Conservation (phyloP, 2,113 vertebrate genomes). For the Irena cyanogastra region DNA sequence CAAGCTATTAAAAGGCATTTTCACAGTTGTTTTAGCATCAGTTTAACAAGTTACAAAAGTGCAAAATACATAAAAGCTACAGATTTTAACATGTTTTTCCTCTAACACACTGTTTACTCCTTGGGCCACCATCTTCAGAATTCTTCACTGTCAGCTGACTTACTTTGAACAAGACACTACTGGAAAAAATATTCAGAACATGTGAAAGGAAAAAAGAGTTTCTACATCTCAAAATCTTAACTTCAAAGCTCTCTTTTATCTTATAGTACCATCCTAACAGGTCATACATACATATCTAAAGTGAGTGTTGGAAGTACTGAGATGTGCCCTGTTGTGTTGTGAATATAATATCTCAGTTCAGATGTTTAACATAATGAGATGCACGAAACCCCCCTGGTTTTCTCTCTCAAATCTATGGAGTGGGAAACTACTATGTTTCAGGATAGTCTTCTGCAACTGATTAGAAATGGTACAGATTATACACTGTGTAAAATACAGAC, state of each 20-base stretch:
- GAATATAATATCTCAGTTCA: neutral
- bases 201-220: neutral
- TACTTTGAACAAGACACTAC: neutral
- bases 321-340: neutral
- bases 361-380: neutral
- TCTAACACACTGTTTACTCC: neutral
- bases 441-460: neutral
- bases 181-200: neutral
- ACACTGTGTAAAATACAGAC: neutral
- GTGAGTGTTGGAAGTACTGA: neutral
- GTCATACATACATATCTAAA: neutral
- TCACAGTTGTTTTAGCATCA: neutral
- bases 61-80: neutral
- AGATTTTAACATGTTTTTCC: neutral
- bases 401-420: neutral
- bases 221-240: neutral
- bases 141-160: neutral
- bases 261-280: neutral
- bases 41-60: neutral
- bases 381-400: rapidly evolving
- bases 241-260: neutral
- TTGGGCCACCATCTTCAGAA: neutral
- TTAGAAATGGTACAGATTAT: neutral
- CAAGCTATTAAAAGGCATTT: neutral
- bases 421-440: neutral